phyloP scores from a whole-genome alignment of 2,797 vertebrate genomes.

The Apodemus agrarius region DNA sequence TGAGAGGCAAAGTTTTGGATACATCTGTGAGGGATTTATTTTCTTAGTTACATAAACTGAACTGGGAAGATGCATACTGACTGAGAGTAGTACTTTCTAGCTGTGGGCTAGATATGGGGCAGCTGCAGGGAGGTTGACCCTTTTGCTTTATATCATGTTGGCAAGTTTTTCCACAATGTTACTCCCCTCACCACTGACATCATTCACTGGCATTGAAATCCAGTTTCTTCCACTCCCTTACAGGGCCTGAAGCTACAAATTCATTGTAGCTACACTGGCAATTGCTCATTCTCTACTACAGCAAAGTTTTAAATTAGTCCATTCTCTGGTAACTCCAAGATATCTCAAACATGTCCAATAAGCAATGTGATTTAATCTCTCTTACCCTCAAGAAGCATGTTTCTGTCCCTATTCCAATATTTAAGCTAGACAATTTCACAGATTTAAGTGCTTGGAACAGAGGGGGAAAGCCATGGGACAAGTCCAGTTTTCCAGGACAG shows the following conservation, averaged over 20 bases:
- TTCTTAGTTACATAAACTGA: not conserved
- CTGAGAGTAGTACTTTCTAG: not conserved
- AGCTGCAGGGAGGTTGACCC: not conserved
- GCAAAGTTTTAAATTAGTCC: not conserved
- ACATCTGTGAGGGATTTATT: not conserved
- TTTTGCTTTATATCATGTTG: not conserved
- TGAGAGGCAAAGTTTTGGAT: not conserved
- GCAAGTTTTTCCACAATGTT: not conserved
- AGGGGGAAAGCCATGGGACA: not conserved
- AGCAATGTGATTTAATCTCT: not conserved
- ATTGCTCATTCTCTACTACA: not conserved
- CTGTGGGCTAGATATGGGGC: not conserved
- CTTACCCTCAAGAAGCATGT: not conserved
- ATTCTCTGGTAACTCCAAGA: not conserved
- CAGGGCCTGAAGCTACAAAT: not conserved
- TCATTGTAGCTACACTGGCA: not conserved
- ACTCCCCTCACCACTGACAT: not conserved
- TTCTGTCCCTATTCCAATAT: constrained; percentile 18
- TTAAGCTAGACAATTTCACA: constrained; percentile 18
- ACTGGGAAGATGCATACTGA: not conserved
- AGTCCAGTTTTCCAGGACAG: not conserved
- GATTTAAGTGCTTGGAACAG: constrained; percentile 15
- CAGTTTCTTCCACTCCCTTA: not conserved
- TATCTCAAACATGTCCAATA: not conserved
- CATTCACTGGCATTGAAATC: not conserved